Base-by-base conservation (phyloP, 2,888 invertebrate species). In the Boloria euphrosyne region DNA sequence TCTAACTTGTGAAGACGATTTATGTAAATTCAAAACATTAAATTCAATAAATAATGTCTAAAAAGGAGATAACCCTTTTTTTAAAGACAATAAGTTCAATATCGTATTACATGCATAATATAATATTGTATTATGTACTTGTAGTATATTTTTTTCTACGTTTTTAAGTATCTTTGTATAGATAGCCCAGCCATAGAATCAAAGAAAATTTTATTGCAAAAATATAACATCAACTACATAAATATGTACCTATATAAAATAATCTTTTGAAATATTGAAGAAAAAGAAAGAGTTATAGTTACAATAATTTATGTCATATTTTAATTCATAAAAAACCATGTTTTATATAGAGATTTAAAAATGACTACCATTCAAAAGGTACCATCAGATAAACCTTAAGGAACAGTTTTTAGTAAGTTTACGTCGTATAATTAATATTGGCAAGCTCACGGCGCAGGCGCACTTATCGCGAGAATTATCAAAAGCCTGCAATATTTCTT, bases 401-500 rank as follows among this genome's bases (percentile, higher is more conserved):
- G 64, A 71, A 66, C 68, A 70, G 68, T 73, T 70, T 70, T 68
- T 70, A 73, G 70, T 62, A 65, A 70, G 57, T 61, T 55, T 53
- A 62, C 59, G 31, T 66, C 73, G 77, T 83, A 81, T 86, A 87
- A 87, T 89, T 86, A 89, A 86, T 85, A 84, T 80, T 74, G 74
- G 74, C 74, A 78, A 76, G 80, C 76, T 76, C 75, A 76, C 77
- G 75, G 80, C 75, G 76, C 78, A 66, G 63, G 71, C 76, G 78
- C 77, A 74, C 76, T 82, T 90, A 90, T 89, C 89, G 80, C 74
- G 74, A 76, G 79, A 78, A 80, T 85, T 87, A 90, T 90, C 89
- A 83, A 81, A 81, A 80, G 79, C 81, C 76, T 73, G 87, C 87
- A 84, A 90, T 90, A 90, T 90, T 90, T 90, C 90, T 90, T 90